These are phyloP conservation scores for Clostera curtula DNA, from an alignment of 2,888 invertebrate species.

Conservation along the genomic window DNA sequence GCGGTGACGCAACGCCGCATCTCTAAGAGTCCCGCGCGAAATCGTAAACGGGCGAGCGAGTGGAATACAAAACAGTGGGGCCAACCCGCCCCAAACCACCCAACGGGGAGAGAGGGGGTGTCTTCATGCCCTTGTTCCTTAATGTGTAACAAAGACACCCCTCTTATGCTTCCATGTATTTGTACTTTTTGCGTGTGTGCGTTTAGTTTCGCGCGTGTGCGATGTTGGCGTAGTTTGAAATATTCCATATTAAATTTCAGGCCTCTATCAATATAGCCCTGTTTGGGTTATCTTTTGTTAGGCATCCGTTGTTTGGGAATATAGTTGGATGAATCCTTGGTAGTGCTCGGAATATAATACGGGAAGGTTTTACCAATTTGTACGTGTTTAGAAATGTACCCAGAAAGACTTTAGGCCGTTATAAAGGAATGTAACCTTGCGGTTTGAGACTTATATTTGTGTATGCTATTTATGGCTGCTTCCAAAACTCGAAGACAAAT, in stretches of 20 bases:
- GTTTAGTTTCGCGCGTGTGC: slow-evolving; percentile 38
- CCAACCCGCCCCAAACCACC: slow-evolving; percentile 25
- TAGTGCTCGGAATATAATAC: slow-evolving; percentile 4
- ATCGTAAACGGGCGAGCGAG: slow-evolving; percentile 65
- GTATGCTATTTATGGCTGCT: too few relatives aligned
- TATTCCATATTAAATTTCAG: slow-evolving; percentile 72
- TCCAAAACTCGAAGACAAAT: too few relatives aligned
- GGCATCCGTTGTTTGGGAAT: slow-evolving; percentile 28
- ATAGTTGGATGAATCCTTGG: slow-evolving; percentile 17
- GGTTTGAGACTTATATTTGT: too few relatives aligned
- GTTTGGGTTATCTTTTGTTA: slow-evolving; percentile 56
- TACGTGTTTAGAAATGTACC: too few relatives aligned
- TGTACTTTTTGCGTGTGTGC: slow-evolving; percentile 52
- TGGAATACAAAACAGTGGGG: slow-evolving; percentile 65
- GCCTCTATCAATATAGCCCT: slow-evolving; percentile 63
- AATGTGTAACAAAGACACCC: slow-evolving; percentile 74
- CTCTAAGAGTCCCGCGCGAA: slow-evolving; percentile 69
- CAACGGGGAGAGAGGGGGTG: slow-evolving; percentile 30
- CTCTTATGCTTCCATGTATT: slow-evolving; percentile 64
- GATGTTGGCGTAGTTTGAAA: slow-evolving; percentile 47
- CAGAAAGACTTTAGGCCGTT: too few relatives aligned
- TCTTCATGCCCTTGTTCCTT: slow-evolving; percentile 70
- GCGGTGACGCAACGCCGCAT: slow-evolving; percentile 50
- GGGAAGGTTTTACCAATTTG: not conserved
- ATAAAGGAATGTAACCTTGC: too few relatives aligned